Evolutionary conservation across 2,888 invertebrate species (phyloP), one percentile per base, ranked within the genome.

Genomic region (Lasioglossum villosulum): DNA sequence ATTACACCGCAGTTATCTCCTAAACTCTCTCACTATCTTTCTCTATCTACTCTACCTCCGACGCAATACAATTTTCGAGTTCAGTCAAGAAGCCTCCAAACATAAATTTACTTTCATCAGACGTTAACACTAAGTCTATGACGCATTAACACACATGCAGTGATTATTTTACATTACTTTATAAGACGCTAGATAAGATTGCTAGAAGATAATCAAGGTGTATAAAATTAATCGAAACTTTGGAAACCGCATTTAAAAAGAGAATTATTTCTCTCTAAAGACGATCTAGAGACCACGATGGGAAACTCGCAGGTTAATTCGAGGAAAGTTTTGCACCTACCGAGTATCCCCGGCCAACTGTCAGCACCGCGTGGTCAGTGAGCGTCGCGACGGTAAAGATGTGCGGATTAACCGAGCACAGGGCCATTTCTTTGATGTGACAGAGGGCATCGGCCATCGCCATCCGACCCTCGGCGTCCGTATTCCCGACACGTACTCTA

Each of bases 381-480:
- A 99, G 96, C 23, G 99, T 99, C 73, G 99, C 99, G 91, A 99
- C 96, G 10, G 98, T 99, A 95, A 98, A 98, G 80, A 99, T 95
- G 95, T 98, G 98, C 14, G 99, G 98, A 95, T 97, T 97, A 12
- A 96, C 96, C 88, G 97, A 97, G 86, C 96, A 95, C 23, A 96
- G 91, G 8, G 98, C 98, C 93, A 97, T 95, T 94, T 97, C 97
- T 94, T 96, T 97, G 95, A 97, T 96, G 96, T 97, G 96, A 93
- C 97, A 98, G 48, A 99, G 96, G 42, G 98, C 97, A 96, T 99
- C 99, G 63, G 97, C 97, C 98, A 99, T 98, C 71, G 97, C 97
- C 97, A 99, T 97, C 82, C 99, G 96, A 2, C 99, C 99, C 95
- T 99, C 99, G 75, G 99, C 99, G 96, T 99, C 99, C 5, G 99